Conservation (phyloP, 1,140 invertebrate genomes). For the Venustaconcha ellipsiformis region DNA sequence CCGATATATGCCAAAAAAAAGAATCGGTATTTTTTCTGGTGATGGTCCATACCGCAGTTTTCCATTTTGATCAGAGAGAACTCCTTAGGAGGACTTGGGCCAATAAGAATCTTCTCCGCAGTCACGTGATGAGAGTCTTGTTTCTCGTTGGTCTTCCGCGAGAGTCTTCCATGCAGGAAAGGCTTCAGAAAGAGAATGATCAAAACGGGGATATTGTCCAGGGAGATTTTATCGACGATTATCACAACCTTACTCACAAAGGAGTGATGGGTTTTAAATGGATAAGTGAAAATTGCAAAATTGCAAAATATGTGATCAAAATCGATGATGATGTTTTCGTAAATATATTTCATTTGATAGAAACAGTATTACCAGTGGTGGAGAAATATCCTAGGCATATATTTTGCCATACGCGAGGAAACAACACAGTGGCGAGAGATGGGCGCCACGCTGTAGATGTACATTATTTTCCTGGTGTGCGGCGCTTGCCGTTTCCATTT, state of each 20-base stretch:
- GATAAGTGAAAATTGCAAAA: slow-evolving; percentile 76
- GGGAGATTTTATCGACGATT: slow-evolving; percentile 60
- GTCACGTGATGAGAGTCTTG: slow-evolving; percentile 60
- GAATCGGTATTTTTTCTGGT: slow-evolving; percentile 41
- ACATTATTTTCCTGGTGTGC: too few relatives aligned
- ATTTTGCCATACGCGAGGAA: too few relatives aligned
- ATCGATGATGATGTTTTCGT: slow-evolving; percentile 57
- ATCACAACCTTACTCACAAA: slow-evolving; percentile 63
- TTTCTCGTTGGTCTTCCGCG: slow-evolving; percentile 79
- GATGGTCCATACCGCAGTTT: slow-evolving; percentile 54
- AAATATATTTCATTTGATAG: slow-evolving; percentile 26
- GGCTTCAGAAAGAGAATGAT: slow-evolving; percentile 41
- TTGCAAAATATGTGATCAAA: slow-evolving; percentile 72
- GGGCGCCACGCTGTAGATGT: too few relatives aligned
- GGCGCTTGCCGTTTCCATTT: too few relatives aligned
- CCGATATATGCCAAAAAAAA: too few relatives aligned
- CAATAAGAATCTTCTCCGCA: slow-evolving; percentile 38
- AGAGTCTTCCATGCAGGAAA: slow-evolving; percentile 40
- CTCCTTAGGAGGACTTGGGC: slow-evolving; percentile 62
- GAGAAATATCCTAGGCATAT: too few relatives aligned
- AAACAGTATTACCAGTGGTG: too few relatives aligned
- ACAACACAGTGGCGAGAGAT: too few relatives aligned
- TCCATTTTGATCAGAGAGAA: slow-evolving; percentile 45
- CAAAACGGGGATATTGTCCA: slow-evolving; percentile 59
- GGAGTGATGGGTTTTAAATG: slow-evolving; percentile 88